Conservation (phyloP, 2,113 vertebrate genomes). For the Oryctolagus cuniculus region DNA sequence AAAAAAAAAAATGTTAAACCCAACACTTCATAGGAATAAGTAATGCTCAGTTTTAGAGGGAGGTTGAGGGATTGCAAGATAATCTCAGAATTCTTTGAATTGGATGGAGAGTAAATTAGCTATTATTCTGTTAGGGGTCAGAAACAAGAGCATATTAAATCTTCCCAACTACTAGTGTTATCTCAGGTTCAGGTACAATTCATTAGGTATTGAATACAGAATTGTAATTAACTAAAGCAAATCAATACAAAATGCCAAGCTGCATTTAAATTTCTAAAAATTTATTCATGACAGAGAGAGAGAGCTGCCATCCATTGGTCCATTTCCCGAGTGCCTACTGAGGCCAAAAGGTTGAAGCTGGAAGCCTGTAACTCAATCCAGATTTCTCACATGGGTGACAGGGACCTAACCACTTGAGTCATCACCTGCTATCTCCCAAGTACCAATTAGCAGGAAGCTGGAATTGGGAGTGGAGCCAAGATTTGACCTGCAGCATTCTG, state of each 20-base stretch:
- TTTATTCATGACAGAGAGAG: no score
- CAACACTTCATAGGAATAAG: background rate
- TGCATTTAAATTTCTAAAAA: conserved; percentile 10
- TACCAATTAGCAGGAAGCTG: no score
- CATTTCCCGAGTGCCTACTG: no score
- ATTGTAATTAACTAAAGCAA: conserved; percentile 69
- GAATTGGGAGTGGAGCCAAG: no score
- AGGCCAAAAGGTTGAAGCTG: no score
- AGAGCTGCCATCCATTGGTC: no score
- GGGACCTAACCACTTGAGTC: no score
- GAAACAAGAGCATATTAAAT: background rate
- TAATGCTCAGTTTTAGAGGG: background rate
- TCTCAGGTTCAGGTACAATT: conserved; percentile 27
- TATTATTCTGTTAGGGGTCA: background rate
- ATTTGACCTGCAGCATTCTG: no score
- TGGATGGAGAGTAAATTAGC: background rate
- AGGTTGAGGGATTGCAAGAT: background rate
- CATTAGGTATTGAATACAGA: conserved; percentile 36
- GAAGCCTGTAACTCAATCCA: no score
- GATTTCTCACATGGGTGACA: no score
- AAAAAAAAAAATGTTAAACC: background rate
- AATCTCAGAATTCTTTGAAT: background rate
- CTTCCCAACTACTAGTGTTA: background rate
- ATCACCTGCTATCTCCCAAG: no score
- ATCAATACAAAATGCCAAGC: conserved; percentile 56